Evolutionary conservation across 2,888 invertebrate species (phyloP).

Genomic region (Hecatera dysodea): DNA sequence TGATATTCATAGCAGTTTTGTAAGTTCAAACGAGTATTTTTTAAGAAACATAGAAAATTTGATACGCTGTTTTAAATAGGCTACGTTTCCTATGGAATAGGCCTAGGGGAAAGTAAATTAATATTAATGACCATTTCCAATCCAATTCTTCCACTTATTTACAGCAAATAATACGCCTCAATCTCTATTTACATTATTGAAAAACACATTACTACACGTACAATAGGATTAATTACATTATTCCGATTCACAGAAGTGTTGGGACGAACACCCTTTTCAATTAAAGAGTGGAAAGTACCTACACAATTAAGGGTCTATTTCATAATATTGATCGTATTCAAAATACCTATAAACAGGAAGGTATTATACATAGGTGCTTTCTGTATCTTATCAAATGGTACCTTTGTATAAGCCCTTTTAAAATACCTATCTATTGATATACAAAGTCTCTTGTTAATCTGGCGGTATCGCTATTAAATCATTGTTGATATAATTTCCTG

Average conservation of each 20-base stretch:
- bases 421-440: too few species aligned
- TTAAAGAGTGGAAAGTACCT: conserved; percentile 30
- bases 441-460: too few species aligned
- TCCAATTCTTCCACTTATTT: conserved; percentile 5
- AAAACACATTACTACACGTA: conserved; percentile 28
- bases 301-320: conserved; percentile 33
- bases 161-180: neutral
- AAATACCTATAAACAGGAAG: neutral
- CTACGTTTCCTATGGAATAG: neutral
- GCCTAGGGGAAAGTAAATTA: too few species aligned
- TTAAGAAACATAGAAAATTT: too few species aligned
- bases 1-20: too few species aligned
- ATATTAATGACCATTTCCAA: neutral
- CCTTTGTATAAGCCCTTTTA: neutral
- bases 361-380: neutral
- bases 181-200: conserved; percentile 4
- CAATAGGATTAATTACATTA: conserved; percentile 45
- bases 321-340: conserved; percentile 28
- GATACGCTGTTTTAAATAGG: too few species aligned
- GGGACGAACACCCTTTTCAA: conserved; percentile 47
- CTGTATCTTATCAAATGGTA: conserved; percentile 2
- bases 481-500: too few species aligned
- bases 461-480: too few species aligned
- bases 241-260: conserved; percentile 38
- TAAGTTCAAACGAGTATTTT: too few species aligned